Conservation (phyloP, 2,797 vertebrate species). For the Micrastur ruficollis region DNA sequence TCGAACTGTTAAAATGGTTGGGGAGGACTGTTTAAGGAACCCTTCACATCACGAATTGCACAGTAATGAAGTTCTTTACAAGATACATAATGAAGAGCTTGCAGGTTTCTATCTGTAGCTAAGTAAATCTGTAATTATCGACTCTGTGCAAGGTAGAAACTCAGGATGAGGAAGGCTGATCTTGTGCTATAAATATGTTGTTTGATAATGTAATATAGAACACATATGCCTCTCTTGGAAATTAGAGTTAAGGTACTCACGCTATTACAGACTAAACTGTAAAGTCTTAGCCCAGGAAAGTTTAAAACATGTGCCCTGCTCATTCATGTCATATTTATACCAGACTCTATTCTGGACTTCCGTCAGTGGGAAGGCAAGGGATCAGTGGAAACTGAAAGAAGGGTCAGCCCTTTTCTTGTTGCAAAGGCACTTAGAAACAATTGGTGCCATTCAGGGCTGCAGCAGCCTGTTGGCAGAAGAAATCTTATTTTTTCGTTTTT, state of each 20-base stretch:
- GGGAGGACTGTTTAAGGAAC: slow-evolving; percentile 24
- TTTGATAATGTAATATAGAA: background rate
- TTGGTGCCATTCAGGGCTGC: background rate
- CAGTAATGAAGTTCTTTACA: slow-evolving; percentile 8
- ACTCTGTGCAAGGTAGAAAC: background rate
- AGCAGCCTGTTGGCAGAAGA: background rate
- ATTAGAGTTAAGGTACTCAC: background rate
- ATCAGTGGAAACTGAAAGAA: background rate
- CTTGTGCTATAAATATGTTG: background rate
- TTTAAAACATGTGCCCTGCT: background rate
- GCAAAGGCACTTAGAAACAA: background rate
- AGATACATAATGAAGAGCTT: background rate
- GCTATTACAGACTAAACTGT: background rate
- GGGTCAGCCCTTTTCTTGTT: background rate
- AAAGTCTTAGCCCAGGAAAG: background rate
- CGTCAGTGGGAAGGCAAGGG: background rate
- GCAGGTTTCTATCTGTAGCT: background rate
- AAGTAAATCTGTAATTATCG: slow-evolving; percentile 10
- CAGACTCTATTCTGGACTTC: background rate
- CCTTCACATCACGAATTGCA: background rate
- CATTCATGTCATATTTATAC: background rate
- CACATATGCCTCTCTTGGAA: background rate
- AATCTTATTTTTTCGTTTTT: background rate
- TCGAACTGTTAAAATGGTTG: background rate
- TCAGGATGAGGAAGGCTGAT: background rate